These are phyloP conservation scores for Hydroisotoma schaefferi DNA, from an alignment of 2,888 invertebrate genomes.

Conservation along the genomic window DNA sequence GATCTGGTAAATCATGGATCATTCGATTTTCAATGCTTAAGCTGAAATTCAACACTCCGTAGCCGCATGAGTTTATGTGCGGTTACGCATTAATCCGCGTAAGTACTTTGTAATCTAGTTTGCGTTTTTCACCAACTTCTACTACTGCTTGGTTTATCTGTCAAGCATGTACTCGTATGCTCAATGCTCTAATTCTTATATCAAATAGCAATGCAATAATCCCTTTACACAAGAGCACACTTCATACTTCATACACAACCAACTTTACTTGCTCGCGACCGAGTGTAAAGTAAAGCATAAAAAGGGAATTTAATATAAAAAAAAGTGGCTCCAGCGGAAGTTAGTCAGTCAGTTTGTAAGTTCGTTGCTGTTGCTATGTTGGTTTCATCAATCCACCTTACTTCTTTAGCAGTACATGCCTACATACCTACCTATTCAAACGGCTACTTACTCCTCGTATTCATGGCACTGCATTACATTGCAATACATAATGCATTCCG, in stretches of 20 bases:
- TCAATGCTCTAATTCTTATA: no score
- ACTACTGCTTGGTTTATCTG: neutral
- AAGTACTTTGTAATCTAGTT: neutral
- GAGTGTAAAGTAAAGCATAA: neutral
- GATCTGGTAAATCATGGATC: no score
- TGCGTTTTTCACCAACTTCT: neutral
- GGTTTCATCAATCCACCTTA: constrained; percentile 5
- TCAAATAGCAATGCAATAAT: no score
- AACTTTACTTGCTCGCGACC: neutral
- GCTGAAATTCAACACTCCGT: no score
- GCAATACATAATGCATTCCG: no score
- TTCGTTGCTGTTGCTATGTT: constrained; percentile 11
- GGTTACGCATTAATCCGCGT: neutral
- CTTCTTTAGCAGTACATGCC: no score
- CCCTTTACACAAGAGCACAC: constrained; percentile 3
- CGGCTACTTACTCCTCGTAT: no score
- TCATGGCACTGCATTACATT: no score
- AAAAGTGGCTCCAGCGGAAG: constrained; percentile 44
- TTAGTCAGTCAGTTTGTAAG: constrained; percentile 10
- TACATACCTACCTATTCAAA: no score
- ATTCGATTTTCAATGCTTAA: no score
- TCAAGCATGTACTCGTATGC: no score
- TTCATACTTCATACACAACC: neutral
- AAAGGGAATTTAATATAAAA: constrained; percentile 15
- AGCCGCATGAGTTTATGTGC: no score